A percentile compares a stretch with the other conserved stretches of the same genome.
These are phyloP conservation scores for Vespertilio murinus DNA, from an alignment of 2,797 vertebrate species.

Conservation along the genomic window DNA sequence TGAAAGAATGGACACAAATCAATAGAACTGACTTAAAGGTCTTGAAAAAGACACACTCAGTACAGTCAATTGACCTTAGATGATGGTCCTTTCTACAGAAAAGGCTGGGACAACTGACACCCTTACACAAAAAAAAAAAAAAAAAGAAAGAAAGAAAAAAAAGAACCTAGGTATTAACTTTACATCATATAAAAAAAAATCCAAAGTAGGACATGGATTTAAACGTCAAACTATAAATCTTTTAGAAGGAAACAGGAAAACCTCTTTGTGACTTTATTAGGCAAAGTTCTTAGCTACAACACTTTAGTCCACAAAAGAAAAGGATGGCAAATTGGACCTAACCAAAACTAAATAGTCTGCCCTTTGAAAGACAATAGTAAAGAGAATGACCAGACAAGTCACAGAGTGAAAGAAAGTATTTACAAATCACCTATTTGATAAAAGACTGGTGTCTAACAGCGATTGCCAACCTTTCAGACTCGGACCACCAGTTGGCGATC, in stretches of 20 bases:
- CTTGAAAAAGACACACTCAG: fast-evolving
- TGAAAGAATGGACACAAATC: background rate
- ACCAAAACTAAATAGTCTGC: background rate
- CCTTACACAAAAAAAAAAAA: background rate
- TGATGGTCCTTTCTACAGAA: fast-evolving
- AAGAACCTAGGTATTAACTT: background rate
- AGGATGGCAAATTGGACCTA: background rate
- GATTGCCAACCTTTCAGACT: too few species aligned
- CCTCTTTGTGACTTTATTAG: background rate
- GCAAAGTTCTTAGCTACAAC: background rate
- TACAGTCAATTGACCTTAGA: background rate
- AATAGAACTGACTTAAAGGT: background rate
- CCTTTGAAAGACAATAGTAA: background rate
- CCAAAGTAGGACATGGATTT: background rate
- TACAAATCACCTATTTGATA: background rate
- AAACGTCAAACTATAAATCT: background rate
- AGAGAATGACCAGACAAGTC: background rate
- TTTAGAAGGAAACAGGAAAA: background rate
- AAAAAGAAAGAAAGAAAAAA: background rate
- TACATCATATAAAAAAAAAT: background rate
- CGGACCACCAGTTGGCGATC: too few species aligned
- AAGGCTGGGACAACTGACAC: fast-evolving
- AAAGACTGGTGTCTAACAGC: too few species aligned
- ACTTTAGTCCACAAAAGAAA: background rate
- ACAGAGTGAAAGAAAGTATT: background rate